Evolutionary conservation across 2,113 vertebrate species (phyloP).

Genomic region (Tricholaema leucomelas): DNA sequence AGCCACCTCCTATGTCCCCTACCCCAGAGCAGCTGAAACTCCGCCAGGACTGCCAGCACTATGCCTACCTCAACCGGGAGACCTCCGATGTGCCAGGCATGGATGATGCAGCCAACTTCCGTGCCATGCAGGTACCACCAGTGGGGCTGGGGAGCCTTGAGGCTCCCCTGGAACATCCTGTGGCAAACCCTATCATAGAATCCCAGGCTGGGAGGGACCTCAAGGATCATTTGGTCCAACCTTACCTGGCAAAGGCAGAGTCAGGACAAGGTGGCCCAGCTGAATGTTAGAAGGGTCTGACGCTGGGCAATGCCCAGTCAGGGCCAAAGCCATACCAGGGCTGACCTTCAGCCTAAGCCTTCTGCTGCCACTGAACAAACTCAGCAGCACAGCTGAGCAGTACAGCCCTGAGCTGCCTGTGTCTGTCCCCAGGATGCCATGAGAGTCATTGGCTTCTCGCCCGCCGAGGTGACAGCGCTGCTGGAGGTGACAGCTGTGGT

Average conservation of each 20-base stretch:
- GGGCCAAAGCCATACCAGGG: too few relatives aligned
- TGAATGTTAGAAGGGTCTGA: too few relatives aligned
- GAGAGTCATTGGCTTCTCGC: conserved; percentile 75
- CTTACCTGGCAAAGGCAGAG: too few relatives aligned
- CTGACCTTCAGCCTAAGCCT: too few relatives aligned
- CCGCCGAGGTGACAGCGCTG: conserved; percentile 63
- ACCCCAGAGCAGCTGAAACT: conserved; percentile 75
- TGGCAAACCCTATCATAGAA: rapidly evolving
- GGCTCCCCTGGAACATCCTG: rapidly evolving
- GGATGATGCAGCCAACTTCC: conserved; percentile 74
- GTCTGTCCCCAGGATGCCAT: conserved; percentile 70
- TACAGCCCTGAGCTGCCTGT: neutral
- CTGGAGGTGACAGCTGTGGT: conserved; percentile 77
- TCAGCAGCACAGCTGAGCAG: too few relatives aligned
- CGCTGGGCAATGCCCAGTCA: too few relatives aligned
- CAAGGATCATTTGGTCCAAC: too few relatives aligned
- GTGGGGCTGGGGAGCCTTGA: neutral
- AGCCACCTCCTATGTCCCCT: neutral
- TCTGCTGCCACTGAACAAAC: too few relatives aligned
- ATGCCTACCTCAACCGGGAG: conserved; percentile 68
- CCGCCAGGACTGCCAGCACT: conserved; percentile 32
- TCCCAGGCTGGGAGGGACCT: too few relatives aligned
- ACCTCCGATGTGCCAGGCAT: conserved; percentile 13
- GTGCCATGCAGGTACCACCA: conserved; percentile 57
- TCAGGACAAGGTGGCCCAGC: too few relatives aligned